Conservation (phyloP, 2,888 invertebrate genomes). For the Eustalomyia histrio region DNA sequence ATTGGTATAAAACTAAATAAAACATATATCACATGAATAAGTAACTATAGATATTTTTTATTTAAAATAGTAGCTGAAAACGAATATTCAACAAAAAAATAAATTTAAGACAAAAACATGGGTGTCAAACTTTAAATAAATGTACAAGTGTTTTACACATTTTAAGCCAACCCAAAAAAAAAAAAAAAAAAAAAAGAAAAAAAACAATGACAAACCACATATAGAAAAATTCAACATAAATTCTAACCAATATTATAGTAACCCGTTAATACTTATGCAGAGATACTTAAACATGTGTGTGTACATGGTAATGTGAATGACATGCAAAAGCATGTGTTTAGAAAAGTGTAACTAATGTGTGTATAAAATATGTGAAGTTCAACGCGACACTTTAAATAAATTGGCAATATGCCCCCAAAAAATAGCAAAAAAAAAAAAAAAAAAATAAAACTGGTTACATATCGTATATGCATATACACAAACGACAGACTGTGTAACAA, state of each 20-base stretch:
- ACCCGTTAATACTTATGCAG: not conserved
- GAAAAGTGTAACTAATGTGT: slow-evolving; percentile 38
- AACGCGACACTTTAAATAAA: slow-evolving; percentile 62
- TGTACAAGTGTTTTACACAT: slow-evolving; percentile 7
- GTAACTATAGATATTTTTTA: not conserved
- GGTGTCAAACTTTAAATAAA: slow-evolving; percentile 30
- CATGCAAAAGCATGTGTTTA: slow-evolving; percentile 34
- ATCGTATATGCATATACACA: not conserved
- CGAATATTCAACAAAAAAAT: not conserved
- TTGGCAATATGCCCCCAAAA: slow-evolving; percentile 58
- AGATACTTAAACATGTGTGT: too few relatives aligned
- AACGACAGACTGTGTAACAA: not conserved
- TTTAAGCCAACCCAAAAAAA: not conserved
- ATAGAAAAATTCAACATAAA: not conserved
- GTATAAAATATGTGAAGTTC: slow-evolving; percentile 58
- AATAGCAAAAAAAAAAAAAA: slow-evolving; percentile 17
- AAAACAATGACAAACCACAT: slow-evolving; percentile 1
- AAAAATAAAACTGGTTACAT: not conserved
- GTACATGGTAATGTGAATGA: slow-evolving; percentile 12
- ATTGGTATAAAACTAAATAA: slow-evolving; percentile 26
- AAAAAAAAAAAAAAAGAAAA: not conserved
- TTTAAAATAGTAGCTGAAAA: not conserved
- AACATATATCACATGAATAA: slow-evolving; percentile 39
- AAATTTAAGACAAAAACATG: slow-evolving; percentile 18
- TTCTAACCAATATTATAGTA: not conserved